Base-by-base conservation (phyloP, 2,797 vertebrate species). In the Sparus aurata region DNA sequence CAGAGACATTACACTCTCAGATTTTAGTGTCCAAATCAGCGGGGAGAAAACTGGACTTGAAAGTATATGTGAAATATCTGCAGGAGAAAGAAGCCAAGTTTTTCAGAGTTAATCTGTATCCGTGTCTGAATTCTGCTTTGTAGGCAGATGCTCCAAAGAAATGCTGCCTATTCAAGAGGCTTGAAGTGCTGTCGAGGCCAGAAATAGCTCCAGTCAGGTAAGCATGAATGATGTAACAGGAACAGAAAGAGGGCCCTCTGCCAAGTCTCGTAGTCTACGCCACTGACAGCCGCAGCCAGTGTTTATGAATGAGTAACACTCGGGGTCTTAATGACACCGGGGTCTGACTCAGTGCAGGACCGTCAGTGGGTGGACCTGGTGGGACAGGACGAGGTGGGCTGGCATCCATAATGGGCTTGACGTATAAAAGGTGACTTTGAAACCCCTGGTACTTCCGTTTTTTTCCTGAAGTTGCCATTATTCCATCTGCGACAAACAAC, bases 191-290 rank as follows among this genome's bases (percentile, higher is more conserved):
- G 75, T 82, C 66, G 77, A 89, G 84, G 90, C 89, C 89, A 87
- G 87, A 91, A 94, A 94, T 93, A 94, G 90, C 89, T 89, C 80
- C 71, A 88, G 91, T 88, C 90, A 93, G 92, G 90, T 92, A 91
- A 86, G 89, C 85, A 92, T 90, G 88, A 93, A 93, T 93, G 91
- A 93, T 92, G 92, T 89, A 93, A 92, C 65, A 78, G 77, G 85
- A 92, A 85, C 61, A 90, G 86, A 78, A 81, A 87, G 69, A 82
- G 30, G 86, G 89, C 77, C 75, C 57, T 74, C 81, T 80, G 91
- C 93, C 90, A 94, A 91, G 85, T 87, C 91, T 89, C 63, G 76
- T 91, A 93, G 90, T 85, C 88, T 90, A 80, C 75, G 71, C 81
- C 87, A 83, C 75, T 75, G 89, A 89, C 89, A 84, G 85, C 83